Evolutionary conservation across 1,140 invertebrate genomes (phyloP).

Genomic region (Camponotus floridanus): DNA sequence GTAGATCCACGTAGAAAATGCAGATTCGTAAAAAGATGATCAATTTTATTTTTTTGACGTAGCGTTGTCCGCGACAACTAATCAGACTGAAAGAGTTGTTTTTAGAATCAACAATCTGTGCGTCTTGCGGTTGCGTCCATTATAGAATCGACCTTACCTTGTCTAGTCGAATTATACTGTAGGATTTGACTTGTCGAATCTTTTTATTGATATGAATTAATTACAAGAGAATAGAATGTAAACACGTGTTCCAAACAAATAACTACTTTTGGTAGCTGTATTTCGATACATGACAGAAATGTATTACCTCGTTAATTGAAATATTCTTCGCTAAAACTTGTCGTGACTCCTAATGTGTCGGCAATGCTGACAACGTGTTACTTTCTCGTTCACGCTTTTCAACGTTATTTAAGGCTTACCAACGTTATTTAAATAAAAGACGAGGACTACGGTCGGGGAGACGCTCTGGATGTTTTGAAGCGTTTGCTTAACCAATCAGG

Average conservation of each 20-base stretch:
- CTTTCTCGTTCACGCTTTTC: neutral
- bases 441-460: neutral
- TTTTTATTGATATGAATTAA: neutral
- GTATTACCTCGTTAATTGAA: conserved; percentile 10
- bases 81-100: no score
- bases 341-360: neutral
- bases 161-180: neutral
- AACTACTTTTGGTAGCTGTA: neutral
- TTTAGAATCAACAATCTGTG: no score
- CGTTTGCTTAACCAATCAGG: no score
- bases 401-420: neutral
- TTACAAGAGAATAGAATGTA: neutral
- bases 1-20: no score
- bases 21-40: no score
- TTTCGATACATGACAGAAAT: neutral
- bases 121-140: no score
- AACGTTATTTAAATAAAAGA: neutral
- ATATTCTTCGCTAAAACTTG: neutral
- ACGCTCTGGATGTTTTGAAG: no score
- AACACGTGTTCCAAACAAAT: neutral
- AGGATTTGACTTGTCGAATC: neutral
- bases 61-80: no score
- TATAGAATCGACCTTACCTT: neutral
- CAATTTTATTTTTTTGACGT: no score
- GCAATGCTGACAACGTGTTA: neutral